Evolutionary conservation across 2,888 invertebrate genomes (phyloP), one percentile per base, ranked within the genome.

Genomic region (Drymonia ruficornis): DNA sequence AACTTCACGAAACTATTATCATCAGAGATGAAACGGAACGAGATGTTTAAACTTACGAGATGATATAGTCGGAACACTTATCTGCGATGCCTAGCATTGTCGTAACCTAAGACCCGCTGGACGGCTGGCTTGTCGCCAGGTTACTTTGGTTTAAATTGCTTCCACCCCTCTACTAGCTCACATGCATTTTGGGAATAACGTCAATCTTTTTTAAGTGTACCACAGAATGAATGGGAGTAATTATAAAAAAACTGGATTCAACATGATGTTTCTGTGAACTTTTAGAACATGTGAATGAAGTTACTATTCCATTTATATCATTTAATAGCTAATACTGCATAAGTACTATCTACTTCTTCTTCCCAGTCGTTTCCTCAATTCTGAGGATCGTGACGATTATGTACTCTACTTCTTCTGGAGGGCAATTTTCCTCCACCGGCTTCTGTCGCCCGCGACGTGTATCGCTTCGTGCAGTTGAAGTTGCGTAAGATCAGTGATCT

Each of bases 101-200:
- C 81, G 78, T 75, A 78, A 75, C 78, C 76, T 76, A 74, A 80
- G 81, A 81, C 76, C 78, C 72, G 71, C 65, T 72, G 69, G 78
- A 72, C 61, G 72, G 67, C 84, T 89, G 90, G 90, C 87, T 70
- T 74, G 67, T 63, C 69, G 90, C 90, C 90, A 89, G 81, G 72
- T 80, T 83, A 80, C 86, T 87, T 82, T 81, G 80, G 70, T 82
- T 84, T 79, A 81, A 86, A 86, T 84, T 84, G 80, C 83, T 81
- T 76, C 78, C 72, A 78, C 73, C 80, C 75, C 67, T 71, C 70
- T 61, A 63, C 63, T 69, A 56, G 56, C 65, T 77, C 66, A 72
- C 71, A 76, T 76, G 72, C 67, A 72, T 72, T 76, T 80, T 57
- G 61, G 68, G 66, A 74, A 72, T 58, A 63, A 53, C 64, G 61